Evolutionary conservation across 2,113 vertebrate genomes (phyloP), one percentile per base, ranked within the genome.

Genomic region (Rhinogobius similis): DNA sequence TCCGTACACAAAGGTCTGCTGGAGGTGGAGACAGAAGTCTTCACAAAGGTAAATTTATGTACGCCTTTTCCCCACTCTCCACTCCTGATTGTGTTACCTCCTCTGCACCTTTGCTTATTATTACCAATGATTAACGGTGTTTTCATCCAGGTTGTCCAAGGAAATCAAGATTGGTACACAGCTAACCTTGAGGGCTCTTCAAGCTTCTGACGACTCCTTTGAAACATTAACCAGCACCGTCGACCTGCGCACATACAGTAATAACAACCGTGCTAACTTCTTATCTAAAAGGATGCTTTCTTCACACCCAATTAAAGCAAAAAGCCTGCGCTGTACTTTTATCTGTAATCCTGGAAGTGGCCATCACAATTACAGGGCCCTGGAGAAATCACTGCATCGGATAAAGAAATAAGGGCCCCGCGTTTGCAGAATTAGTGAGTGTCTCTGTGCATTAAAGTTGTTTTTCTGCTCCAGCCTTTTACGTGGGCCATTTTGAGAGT

Each of bases 121-220:
- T 86, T 74, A 81, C 61, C 75, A 74, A 82, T 77, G 76, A 91
- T 91, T 80, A 88, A 78, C 72, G 79, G 76, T 73, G 78, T 84
- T 83, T 85, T 74, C 75, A 70, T 69, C 68, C 61, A 62, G 64
- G 16, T 70, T 55, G 67, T 79, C 77, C 81, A 82, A 46, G 64
- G 84, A 84, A 53, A 78, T 71, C 65, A 69, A 36, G 21, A 73
- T 78, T 70, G 66, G 78, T 83, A 83, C 48, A 41, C 68, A 73
- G 23, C 86, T 80, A 59, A 67, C 66, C 46, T 63, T 32, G 69
- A 65, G 65, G 46, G 24, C 50, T 77, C 44, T 44, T 67, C 44
- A 32, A 6, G 62, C 59, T 59, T 41, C 46, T 62, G 38, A 29
- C 48, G 65, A 62, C 81, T 56, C 59, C 67, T 61, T 36, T 81